These are phyloP conservation scores for Lochmaea crataegi DNA, from an alignment of 2,888 invertebrate species.

Conservation along the genomic window DNA sequence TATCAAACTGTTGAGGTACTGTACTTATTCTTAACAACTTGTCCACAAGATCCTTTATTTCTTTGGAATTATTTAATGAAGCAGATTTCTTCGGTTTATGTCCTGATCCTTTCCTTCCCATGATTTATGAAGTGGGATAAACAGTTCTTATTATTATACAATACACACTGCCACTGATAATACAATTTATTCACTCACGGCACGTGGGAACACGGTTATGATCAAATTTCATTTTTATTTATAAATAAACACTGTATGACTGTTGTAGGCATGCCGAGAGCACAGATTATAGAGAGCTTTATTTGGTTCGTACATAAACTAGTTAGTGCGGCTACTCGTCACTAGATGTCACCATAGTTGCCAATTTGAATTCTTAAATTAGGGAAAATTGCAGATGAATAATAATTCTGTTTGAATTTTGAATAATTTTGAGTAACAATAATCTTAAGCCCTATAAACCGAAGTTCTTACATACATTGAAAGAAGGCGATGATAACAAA, in stretches of 20 bases:
- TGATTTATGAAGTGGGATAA: slow-evolving; percentile 11
- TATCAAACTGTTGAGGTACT: slow-evolving; percentile 62
- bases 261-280: background rate
- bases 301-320: background rate
- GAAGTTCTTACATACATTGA: too few species aligned
- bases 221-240: slow-evolving; percentile 27
- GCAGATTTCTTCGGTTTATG: slow-evolving; percentile 41
- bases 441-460: too few species aligned
- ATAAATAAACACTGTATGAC: slow-evolving; percentile 25
- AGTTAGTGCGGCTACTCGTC: background rate
- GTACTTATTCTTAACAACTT: slow-evolving; percentile 69
- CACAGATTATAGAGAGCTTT: too few species aligned
- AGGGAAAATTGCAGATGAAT: too few species aligned
- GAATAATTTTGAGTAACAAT: too few species aligned
- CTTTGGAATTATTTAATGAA: slow-evolving; percentile 39
- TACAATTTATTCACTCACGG: slow-evolving; percentile 10
- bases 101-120: slow-evolving; percentile 48
- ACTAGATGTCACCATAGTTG: background rate
- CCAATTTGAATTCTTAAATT: too few species aligned
- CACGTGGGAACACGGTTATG: slow-evolving; percentile 21
- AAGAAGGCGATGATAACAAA: too few species aligned
- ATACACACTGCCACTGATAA: background rate
- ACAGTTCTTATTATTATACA: background rate
- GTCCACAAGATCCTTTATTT: slow-evolving; percentile 62
- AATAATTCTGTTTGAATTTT: too few species aligned